phyloP scores from a whole-genome alignment of 37 sponge, comb jelly and placozoan genomes.

The Hormiphora californensis region DNA sequence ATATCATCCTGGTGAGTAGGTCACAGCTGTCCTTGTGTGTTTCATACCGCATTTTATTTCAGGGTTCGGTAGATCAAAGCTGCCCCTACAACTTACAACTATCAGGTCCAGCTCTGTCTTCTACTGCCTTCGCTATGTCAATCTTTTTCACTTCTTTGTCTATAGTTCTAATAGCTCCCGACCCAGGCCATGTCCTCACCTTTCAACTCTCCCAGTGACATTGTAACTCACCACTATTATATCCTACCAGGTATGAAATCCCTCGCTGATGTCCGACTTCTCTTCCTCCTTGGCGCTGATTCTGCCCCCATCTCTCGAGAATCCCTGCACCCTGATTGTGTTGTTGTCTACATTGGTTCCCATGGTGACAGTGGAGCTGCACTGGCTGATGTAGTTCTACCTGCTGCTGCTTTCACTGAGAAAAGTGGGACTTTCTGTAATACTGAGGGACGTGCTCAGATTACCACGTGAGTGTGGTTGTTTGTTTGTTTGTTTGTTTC shows the following conservation, averaged over 20 bases:
- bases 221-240: too few relatives aligned
- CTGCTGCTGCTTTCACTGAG: constrained; percentile 97
- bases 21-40: neutral
- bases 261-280: constrained; percentile 59
- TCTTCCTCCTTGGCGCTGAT: constrained; percentile 87
- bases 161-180: too few relatives aligned
- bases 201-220: too few relatives aligned
- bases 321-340: constrained; percentile 66
- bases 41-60: neutral
- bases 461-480: constrained; percentile 66
- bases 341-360: constrained; percentile 67
- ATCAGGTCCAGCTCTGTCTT: too few relatives aligned
- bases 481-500: neutral
- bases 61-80: too few relatives aligned
- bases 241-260: constrained; percentile 56
- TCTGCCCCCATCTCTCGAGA: constrained; percentile 61
- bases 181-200: too few relatives aligned
- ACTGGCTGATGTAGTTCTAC: constrained; percentile 86
- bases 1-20: constrained; percentile 57
- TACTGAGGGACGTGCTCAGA: constrained; percentile 94
- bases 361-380: constrained; percentile 87
- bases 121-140: too few relatives aligned
- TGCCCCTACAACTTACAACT: too few relatives aligned
- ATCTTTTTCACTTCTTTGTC: too few relatives aligned
- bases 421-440: constrained; percentile 92